Conservation (phyloP, 2,888 invertebrate genomes). For the Bhutanitis thaidina region DNA sequence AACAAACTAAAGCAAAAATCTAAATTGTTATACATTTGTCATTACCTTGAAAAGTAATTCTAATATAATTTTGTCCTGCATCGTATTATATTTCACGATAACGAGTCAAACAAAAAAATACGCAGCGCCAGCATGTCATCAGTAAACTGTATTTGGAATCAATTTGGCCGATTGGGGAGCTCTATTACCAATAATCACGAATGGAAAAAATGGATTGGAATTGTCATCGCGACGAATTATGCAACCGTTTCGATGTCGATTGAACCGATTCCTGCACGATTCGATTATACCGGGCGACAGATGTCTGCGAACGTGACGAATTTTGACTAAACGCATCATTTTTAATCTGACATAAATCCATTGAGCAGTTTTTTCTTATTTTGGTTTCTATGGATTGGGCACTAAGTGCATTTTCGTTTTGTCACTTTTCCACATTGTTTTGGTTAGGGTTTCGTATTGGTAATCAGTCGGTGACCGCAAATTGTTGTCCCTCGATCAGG, state of each 20-base stretch:
- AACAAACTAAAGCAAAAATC: no score
- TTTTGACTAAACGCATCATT: constrained; percentile 59
- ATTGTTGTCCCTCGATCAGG: constrained; percentile 78
- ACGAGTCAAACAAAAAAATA: constrained; percentile 33
- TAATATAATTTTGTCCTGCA: background rate
- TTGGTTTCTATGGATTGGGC: constrained; percentile 17
- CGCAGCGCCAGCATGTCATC: constrained; percentile 62
- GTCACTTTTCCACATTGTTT: constrained; percentile 38
- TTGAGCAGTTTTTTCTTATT: constrained; percentile 18
- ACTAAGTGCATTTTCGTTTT: constrained; percentile 33
- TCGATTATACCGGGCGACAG: constrained; percentile 75
- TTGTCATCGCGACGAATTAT: constrained; percentile 77
- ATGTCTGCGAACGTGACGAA: constrained; percentile 78
- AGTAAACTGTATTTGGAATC: constrained; percentile 46
- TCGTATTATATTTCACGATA: background rate
- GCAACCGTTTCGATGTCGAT: constrained; percentile 48
- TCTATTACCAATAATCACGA: constrained; percentile 67
- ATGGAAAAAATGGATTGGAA: constrained; percentile 55
- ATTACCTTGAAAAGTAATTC: background rate
- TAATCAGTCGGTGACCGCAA: constrained; percentile 78
- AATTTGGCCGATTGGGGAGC: constrained; percentile 50
- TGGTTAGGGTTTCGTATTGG: constrained; percentile 59
- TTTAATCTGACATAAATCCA: constrained; percentile 38
- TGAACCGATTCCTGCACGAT: constrained; percentile 53
- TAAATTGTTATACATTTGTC: no score